These are phyloP conservation scores for Psilanteris sp. DNA, from an alignment of 1,140 invertebrate genomes.

Conservation along the genomic window DNA sequence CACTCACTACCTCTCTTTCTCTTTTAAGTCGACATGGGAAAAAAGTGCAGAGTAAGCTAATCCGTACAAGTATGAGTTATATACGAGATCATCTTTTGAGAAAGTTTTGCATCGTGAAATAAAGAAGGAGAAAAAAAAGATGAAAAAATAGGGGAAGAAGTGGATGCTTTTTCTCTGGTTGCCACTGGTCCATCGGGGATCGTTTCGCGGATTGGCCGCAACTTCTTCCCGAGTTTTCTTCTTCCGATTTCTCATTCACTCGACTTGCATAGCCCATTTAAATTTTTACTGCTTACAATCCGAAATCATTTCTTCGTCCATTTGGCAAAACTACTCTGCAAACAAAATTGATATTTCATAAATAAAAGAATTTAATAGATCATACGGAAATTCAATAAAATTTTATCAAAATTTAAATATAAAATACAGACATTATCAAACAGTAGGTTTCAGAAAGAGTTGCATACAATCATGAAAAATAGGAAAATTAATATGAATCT, in stretches of 20 bases:
- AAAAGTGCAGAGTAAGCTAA: too few species aligned
- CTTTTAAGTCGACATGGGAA: too few species aligned
- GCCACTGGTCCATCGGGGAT: conserved; percentile 21
- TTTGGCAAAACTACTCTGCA: conserved; percentile 39
- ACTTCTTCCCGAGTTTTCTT: conserved; percentile 25
- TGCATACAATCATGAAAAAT: too few species aligned
- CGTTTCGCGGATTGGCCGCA: conserved; percentile 33
- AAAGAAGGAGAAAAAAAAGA: conserved; percentile 4
- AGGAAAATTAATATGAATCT: too few species aligned
- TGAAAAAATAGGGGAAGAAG: background rate
- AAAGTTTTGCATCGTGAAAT: conserved; percentile 33
- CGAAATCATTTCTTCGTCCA: conserved; percentile 52
- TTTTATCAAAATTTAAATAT: too few species aligned
- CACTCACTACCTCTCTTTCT: too few species aligned
- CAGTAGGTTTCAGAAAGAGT: too few species aligned
- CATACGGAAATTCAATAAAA: too few species aligned
- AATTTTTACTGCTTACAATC: conserved; percentile 51
- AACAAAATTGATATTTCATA: conserved; percentile 46
- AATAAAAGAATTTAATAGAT: conserved; percentile 58
- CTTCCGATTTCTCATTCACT: conserved; percentile 25
- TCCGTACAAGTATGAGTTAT: conserved; percentile 42
- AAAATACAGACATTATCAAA: too few species aligned
- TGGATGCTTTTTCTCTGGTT: conserved; percentile 17
- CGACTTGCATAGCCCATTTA: conserved; percentile 46
- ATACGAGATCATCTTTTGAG: conserved; percentile 36